Conservation (phyloP, 2,888 invertebrate genomes). For the Atrina japonica region DNA sequence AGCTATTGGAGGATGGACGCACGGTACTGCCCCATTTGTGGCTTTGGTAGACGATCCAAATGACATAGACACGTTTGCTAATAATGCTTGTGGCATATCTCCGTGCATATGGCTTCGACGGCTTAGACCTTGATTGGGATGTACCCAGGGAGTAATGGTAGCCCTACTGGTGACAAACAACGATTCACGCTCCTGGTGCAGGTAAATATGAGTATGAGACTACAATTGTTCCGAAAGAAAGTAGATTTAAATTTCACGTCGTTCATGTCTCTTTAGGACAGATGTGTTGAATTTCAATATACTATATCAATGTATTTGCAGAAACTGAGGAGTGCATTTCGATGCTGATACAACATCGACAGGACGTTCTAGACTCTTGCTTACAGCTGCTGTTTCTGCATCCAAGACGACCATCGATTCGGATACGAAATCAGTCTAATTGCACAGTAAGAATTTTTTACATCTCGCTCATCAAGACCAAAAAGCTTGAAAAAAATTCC, state of each 20-base stretch:
- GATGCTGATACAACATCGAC: not conserved
- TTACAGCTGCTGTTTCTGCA: conserved; percentile 21
- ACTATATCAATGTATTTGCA: not conserved
- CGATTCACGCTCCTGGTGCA: conserved; percentile 52
- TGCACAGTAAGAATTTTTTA: not conserved
- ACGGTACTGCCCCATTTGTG: conserved; percentile 85
- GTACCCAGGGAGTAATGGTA: conserved; percentile 84
- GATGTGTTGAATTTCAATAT: not conserved
- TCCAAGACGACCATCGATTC: conserved; percentile 10
- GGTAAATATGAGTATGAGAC: too few relatives aligned
- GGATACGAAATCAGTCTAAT: conserved; percentile 14
- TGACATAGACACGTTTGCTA: conserved; percentile 31
- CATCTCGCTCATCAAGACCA: too few relatives aligned
- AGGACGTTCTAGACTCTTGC: not conserved
- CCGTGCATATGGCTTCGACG: conserved; percentile 85
- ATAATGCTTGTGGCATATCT: conserved; percentile 45
- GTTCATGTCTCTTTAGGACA: not conserved
- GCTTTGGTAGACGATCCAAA: conserved; percentile 36
- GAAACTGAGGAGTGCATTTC: conserved; percentile 11
- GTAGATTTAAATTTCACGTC: not conserved
- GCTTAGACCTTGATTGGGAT: conserved; percentile 96
- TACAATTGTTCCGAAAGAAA: not conserved
- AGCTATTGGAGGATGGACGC: conserved; percentile 96
- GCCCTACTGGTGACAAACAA: conserved; percentile 62
- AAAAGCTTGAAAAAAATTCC: too few relatives aligned